These are phyloP conservation scores for Anarhynchus alexandrinus DNA, from an alignment of 2,113 vertebrate genomes.

Conservation along the genomic window DNA sequence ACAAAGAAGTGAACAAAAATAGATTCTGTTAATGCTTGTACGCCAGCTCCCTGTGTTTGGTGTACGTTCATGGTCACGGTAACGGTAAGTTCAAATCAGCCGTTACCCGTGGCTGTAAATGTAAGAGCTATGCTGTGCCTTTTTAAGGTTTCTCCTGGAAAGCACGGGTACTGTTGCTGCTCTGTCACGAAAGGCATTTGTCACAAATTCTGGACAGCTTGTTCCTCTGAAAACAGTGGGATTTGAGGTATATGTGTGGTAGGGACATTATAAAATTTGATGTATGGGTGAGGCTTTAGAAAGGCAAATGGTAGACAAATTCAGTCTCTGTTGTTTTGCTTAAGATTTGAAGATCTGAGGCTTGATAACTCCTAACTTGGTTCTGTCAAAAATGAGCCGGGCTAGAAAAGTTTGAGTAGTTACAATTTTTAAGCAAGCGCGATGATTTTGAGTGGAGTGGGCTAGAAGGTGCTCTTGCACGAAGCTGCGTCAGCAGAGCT, in stretches of 20 bases:
- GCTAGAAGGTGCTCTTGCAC: background rate
- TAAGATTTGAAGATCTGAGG: background rate
- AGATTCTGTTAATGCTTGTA: background rate
- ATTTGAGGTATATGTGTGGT: background rate
- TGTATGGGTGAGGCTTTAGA: background rate
- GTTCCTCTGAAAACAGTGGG: background rate
- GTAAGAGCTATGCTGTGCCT: background rate
- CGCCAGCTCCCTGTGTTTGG: background rate
- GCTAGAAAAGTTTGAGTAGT: background rate
- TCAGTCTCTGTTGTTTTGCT: background rate
- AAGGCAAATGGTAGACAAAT: background rate
- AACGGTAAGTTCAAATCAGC: background rate
- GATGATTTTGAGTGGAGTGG: background rate
- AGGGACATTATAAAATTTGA: background rate
- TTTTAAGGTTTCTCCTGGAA: background rate
- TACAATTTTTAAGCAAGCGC: background rate
- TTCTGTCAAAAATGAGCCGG: background rate
- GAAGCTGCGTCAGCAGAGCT: background rate
- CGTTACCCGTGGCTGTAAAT: background rate
- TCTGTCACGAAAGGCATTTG: background rate
- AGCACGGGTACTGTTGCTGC: background rate
- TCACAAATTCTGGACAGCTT: fast-evolving
- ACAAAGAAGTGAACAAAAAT: background rate
- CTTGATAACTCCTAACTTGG: too few species aligned
- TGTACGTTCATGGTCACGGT: background rate